Evolutionary conservation across 2,888 invertebrate genomes (phyloP).

Genomic region (Acleris sparsana): DNA sequence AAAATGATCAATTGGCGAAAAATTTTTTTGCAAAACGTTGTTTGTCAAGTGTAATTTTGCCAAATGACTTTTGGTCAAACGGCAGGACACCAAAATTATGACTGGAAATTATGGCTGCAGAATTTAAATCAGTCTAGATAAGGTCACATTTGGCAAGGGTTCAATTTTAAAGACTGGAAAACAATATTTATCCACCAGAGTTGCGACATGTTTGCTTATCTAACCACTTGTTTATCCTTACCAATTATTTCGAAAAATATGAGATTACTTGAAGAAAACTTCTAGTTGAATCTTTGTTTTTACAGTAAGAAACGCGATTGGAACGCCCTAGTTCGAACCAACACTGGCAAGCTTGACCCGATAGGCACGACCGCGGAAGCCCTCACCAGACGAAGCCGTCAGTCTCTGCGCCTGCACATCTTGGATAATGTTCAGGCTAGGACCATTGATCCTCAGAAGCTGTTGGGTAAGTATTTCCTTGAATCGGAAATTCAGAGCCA

Average conservation of each 20-base stretch:
- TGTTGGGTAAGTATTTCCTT: slow-evolving; percentile 81
- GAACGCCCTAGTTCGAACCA: slow-evolving; percentile 91
- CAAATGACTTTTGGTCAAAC: no score
- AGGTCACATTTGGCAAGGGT: slow-evolving; percentile 1
- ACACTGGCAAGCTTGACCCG: slow-evolving; percentile 87
- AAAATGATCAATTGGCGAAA: no score
- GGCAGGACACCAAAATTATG: no score
- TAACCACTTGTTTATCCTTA: not conserved
- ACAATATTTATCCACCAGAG: not conserved
- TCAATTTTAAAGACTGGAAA: not conserved
- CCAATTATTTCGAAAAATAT: no score
- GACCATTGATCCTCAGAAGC: slow-evolving; percentile 88
- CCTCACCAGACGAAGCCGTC: slow-evolving; percentile 85
- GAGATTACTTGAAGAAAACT: no score
- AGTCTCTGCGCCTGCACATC: slow-evolving; percentile 88
- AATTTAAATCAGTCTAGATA: not conserved
- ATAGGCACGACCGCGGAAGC: slow-evolving; percentile 91
- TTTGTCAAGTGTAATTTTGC: no score
- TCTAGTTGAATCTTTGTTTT: slow-evolving; percentile 2
- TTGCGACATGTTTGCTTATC: no score
- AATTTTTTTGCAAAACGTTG: no score
- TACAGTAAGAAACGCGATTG: slow-evolving; percentile 88
- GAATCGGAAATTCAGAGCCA: no score
- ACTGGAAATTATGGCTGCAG: not conserved
- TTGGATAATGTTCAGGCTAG: slow-evolving; percentile 86